Evolutionary conservation across 2,113 vertebrate species (phyloP).

Genomic region (Eleginops maclovinus): DNA sequence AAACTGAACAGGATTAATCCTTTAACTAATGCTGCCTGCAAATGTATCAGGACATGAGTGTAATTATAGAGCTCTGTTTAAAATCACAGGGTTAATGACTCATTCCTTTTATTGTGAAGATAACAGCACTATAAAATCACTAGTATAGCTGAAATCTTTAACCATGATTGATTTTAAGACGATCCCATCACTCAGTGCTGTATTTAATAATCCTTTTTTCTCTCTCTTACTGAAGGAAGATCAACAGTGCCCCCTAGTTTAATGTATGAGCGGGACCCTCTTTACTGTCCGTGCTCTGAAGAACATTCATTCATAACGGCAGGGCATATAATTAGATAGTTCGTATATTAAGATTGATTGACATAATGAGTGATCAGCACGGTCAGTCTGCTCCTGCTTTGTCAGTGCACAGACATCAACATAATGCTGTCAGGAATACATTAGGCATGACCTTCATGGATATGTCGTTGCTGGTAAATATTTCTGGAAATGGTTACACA

Average conservation of each 20-base stretch:
- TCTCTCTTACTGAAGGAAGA: conserved; percentile 18
- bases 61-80: conserved; percentile 6
- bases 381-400: conserved; percentile 15
- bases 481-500: background rate
- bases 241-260: conserved; percentile 69
- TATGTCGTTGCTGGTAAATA: conserved; percentile 21
- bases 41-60: background rate
- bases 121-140: background rate
- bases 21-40: conserved; percentile 10
- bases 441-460: conserved; percentile 12
- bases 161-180: background rate
- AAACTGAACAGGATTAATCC: conserved; percentile 5
- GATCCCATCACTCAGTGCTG: conserved; percentile 18
- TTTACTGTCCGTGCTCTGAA: background rate
- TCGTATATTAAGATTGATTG: conserved; percentile 25
- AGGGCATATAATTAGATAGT: conserved; percentile 6
- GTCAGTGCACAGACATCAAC: conserved; percentile 34
- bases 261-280: background rate
- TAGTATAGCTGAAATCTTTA: background rate
- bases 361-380: conserved; percentile 33
- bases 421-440: conserved; percentile 25
- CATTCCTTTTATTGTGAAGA: background rate
- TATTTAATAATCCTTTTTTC: background rate
- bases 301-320: conserved; percentile 8
- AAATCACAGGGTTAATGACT: background rate